phyloP scores from a whole-genome alignment of 2,113 vertebrate species.

The Sturnus vulgaris region DNA sequence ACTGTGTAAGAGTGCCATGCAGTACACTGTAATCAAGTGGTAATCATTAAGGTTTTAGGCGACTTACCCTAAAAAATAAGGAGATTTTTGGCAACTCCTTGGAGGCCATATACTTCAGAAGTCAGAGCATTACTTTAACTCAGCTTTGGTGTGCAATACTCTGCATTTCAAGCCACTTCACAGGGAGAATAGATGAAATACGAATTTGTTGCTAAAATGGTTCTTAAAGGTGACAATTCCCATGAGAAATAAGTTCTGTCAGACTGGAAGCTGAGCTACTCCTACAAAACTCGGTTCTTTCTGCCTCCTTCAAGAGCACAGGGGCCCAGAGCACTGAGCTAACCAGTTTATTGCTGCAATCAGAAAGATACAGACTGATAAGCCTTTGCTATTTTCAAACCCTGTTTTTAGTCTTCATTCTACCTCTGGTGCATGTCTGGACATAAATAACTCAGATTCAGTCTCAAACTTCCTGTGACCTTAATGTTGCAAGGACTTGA shows the following conservation, averaged over 20 bases:
- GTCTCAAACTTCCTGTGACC: neutral
- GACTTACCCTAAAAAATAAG: neutral
- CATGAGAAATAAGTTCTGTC: neutral
- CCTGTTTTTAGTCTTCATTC: neutral
- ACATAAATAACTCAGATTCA: neutral
- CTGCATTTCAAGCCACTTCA: neutral
- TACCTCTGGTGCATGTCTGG: neutral
- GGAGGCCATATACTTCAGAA: neutral
- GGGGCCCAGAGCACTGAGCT: neutral
- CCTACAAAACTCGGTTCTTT: neutral
- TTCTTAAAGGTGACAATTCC: neutral
- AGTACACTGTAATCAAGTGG: neutral
- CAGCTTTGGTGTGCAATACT: neutral
- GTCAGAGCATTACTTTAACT: neutral
- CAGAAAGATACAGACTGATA: neutral
- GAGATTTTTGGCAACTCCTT: neutral
- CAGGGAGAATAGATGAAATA: neutral
- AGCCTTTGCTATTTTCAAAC: neutral
- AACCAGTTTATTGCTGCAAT: neutral
- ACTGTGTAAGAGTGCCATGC: neutral
- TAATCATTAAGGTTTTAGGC: neutral
- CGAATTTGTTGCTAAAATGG: neutral
- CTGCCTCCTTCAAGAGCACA: neutral
- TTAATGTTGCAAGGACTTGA: neutral
- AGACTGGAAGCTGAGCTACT: neutral